These are phyloP conservation scores for Sarcophaga carnaria DNA, from an alignment of 2,888 invertebrate genomes.

Conservation along the genomic window DNA sequence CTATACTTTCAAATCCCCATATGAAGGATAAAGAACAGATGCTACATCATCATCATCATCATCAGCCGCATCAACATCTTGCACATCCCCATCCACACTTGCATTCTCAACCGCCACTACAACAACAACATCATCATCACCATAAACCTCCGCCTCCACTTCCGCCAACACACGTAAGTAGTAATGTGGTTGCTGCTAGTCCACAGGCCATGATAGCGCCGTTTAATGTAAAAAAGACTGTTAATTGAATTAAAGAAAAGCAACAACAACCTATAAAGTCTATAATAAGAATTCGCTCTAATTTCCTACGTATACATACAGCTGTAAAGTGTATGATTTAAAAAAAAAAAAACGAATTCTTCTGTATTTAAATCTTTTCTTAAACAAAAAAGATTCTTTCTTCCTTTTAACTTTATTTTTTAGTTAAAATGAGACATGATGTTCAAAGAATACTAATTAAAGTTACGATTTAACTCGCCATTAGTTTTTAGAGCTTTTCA, in stretches of 20 bases:
- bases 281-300: conserved; percentile 11
- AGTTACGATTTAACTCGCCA: not conserved
- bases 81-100: not conserved
- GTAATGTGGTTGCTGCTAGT: conserved; percentile 51
- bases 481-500: not conserved
- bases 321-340: conserved; percentile 19
- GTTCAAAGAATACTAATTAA: conserved; percentile 10
- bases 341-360: conserved; percentile 8
- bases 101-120: conserved; percentile 20
- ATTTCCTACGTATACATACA: conserved; percentile 15
- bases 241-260: conserved; percentile 58
- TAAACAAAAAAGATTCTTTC: not conserved
- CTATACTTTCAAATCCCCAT: conserved; percentile 37
- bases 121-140: conserved; percentile 39
- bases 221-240: conserved; percentile 72
- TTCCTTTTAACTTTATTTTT: conserved; percentile 15
- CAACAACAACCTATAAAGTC: conserved; percentile 29
- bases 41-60: conserved; percentile 39
- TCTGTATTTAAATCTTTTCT: conserved; percentile 50
- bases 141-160: conserved; percentile 67
- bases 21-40: conserved; percentile 50
- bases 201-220: conserved; percentile 73
- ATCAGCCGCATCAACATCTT: not conserved
- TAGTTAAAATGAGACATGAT: conserved; percentile 26
- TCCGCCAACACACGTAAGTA: conserved; percentile 49